Evolutionary conservation across 2,113 vertebrate species (phyloP), one percentile per base, ranked within the genome.

Genomic region (Hirundichthys speculiger): DNA sequence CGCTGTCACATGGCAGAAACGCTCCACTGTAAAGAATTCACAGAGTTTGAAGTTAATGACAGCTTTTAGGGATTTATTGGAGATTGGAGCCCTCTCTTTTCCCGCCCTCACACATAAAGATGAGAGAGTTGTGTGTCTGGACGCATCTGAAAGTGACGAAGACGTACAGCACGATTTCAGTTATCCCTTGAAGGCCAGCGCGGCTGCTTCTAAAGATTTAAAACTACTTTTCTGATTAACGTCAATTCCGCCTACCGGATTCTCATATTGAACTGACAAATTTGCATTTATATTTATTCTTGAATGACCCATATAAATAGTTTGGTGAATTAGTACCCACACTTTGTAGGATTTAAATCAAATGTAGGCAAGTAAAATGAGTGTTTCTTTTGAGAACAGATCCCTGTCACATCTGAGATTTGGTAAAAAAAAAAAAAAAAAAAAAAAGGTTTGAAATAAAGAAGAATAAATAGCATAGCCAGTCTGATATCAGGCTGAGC

Each of bases 1-100:
- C 68, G 27, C 75, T 43, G 71, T 72, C 59, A 43, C 62, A 63
- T 42, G 5, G 71, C 72, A 59, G 78, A 75, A 57, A 59, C 80
- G 54, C 64, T 83, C 69, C 58, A 62, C 78, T 85, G 81, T 70
- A 79, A 80, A 86, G 66, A 71, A 69, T 67, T 38, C 65, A 54
- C 70, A 21, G 40, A 65, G 82, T 88, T 86, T 89, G 86, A 89
- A 85, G 89, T 84, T 85, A 88, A 74, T 85, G 85, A 84, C 86
- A 85, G 87, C 86, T 89, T 90, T 89, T 85, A 85, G 83, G 87
- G 86, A 89, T 88, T 87, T 88, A 73, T 65, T 76, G 47, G 48
- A 74, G 79, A 75, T 77, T 77, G n/a, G 38, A 81, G 78, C 46
- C 21, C 46, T 77, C 73, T 79, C 64, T 74, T 52, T 75, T 69